Evolutionary conservation across 2,113 vertebrate genomes (phyloP), one percentile per base, ranked within the genome.

Genomic region (Mormyrus iriodes): DNA sequence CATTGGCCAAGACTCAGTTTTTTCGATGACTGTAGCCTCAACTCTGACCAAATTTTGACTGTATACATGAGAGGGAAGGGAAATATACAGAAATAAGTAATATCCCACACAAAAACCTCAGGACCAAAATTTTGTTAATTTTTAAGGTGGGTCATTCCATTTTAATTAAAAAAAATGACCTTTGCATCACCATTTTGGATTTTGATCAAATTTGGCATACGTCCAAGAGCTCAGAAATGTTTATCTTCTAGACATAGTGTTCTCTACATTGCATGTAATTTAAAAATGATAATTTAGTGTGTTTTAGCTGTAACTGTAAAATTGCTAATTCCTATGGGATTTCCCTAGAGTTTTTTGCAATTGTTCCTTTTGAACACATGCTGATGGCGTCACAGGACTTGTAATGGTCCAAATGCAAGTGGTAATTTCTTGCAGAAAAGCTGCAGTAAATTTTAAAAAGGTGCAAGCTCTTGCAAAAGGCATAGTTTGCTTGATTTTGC

Each of bases 1-100:
- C 88, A 93, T 97, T 0, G 96, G 97, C 95, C 96, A 97, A 0
- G 97, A 97, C 52, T 97, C 96, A 0, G 97, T 98, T 93, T 97
- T 98, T 83, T 98, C 97, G 0, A 98, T 91, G 90, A 98, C 95
- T 0, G 97, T 98, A 4, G 97, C 97, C 91, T 97, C 96, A 27
- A 98, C 97, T 0, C 95, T 94, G 1, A 97, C 97, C 0, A 98
- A 94, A 3, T 97, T 96, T 31, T 94, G 94, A 89, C 96, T 97
- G 17, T 3, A 55, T 79, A n/a, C 42, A 61, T 85, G 53, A 83
- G 65, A 55, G 83, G 82, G 24, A 83, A 35, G 44, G 89, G 5
- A 73, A 86, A 12, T 27, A 55, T 82, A 46, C 13, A 31, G 21
- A n/a, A 52, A 42, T 88, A 53, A 84, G 9, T 52, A 88, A 39